These are phyloP conservation scores for Hippoglossus hippoglossus DNA, from an alignment of 2,797 vertebrate genomes.

Conservation along the genomic window DNA sequence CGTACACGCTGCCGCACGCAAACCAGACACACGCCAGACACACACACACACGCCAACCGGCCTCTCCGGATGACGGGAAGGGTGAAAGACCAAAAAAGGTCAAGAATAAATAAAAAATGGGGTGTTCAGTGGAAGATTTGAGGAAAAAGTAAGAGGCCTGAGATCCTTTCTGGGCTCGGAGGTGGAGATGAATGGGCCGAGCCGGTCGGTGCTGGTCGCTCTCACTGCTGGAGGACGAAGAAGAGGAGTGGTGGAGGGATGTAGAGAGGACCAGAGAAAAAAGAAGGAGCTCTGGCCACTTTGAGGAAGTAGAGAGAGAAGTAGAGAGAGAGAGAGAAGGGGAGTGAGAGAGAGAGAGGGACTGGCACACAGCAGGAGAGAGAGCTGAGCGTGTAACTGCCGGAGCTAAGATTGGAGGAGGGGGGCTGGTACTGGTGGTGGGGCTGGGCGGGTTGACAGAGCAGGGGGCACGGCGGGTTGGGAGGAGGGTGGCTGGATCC, in stretches of 20 bases:
- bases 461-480: slow-evolving; percentile 62
- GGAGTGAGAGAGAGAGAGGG: slow-evolving; percentile 61
- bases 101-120: slow-evolving; percentile 17
- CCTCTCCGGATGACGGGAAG: slow-evolving; percentile 40
- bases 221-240: slow-evolving; percentile 23
- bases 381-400: slow-evolving; percentile 55
- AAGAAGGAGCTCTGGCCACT: slow-evolving; percentile 66
- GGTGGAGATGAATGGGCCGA: slow-evolving; percentile 12
- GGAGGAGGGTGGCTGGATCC: slow-evolving; percentile 67
- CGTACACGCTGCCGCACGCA: slow-evolving; percentile 37
- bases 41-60: slow-evolving; percentile 22
- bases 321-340: slow-evolving; percentile 57
- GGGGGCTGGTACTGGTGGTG: slow-evolving; percentile 68
- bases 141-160: slow-evolving; percentile 1
- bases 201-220: not conserved
- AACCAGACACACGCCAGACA: slow-evolving; percentile 25
- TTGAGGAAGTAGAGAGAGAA: slow-evolving; percentile 67
- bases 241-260: slow-evolving; percentile 57
- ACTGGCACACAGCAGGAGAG: slow-evolving; percentile 72
- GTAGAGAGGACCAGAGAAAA: slow-evolving; percentile 57
- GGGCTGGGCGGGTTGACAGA: slow-evolving; percentile 72
- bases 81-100: slow-evolving; percentile 34
- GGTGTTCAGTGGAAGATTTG: slow-evolving; percentile 30
- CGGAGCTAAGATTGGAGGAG: slow-evolving; percentile 65
- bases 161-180: slow-evolving; percentile 28